These are phyloP conservation scores for Harpagifer antarcticus DNA, from an alignment of 2,797 vertebrate species.

Conservation along the genomic window DNA sequence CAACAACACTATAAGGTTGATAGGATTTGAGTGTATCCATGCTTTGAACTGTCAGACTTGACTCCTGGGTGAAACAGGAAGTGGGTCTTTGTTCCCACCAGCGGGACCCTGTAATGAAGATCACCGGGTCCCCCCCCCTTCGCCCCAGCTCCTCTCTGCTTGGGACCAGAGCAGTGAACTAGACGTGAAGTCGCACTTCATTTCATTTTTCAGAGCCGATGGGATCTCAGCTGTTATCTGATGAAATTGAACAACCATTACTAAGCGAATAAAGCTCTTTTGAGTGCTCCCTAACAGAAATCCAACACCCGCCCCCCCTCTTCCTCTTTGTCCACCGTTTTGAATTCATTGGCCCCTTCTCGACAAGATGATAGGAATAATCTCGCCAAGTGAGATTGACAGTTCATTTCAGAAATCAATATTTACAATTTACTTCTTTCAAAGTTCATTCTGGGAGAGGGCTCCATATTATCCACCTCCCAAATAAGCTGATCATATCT, in stretches of 20 bases:
- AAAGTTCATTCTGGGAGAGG: slow-evolving; percentile 96
- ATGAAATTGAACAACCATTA: slow-evolving; percentile 94
- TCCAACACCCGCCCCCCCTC: slow-evolving; percentile 69
- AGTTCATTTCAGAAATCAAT: slow-evolving; percentile 99
- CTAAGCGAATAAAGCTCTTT: slow-evolving; percentile 90
- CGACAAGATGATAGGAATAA: slow-evolving; percentile 94
- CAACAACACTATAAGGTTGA: background rate
- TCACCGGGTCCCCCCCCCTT: slow-evolving; percentile 80
- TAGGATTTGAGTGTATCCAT: slow-evolving; percentile 7
- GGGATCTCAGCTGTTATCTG: slow-evolving; percentile 93
- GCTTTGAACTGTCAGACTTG: slow-evolving; percentile 83
- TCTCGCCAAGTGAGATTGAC: slow-evolving; percentile 94
- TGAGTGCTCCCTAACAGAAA: slow-evolving; percentile 90
- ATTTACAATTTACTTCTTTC: slow-evolving; percentile 99
- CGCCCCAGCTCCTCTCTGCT: slow-evolving; percentile 82
- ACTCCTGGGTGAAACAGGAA: slow-evolving; percentile 58
- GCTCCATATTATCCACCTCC: slow-evolving; percentile 96
- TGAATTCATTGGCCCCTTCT: slow-evolving; percentile 88
- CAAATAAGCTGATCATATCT: slow-evolving; percentile 99
- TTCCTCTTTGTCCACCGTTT: slow-evolving; percentile 92
- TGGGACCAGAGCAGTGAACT: slow-evolving; percentile 87
- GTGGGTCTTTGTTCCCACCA: slow-evolving; percentile 87
- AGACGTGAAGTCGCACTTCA: slow-evolving; percentile 90
- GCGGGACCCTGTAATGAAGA: slow-evolving; percentile 88
- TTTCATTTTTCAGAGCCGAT: slow-evolving; percentile 91